A percentile compares a stretch with the other conserved stretches of the same genome.
Evolutionary conservation across 2,888 invertebrate genomes (phyloP).

Genomic region (Strigamia transsilvanica): DNA sequence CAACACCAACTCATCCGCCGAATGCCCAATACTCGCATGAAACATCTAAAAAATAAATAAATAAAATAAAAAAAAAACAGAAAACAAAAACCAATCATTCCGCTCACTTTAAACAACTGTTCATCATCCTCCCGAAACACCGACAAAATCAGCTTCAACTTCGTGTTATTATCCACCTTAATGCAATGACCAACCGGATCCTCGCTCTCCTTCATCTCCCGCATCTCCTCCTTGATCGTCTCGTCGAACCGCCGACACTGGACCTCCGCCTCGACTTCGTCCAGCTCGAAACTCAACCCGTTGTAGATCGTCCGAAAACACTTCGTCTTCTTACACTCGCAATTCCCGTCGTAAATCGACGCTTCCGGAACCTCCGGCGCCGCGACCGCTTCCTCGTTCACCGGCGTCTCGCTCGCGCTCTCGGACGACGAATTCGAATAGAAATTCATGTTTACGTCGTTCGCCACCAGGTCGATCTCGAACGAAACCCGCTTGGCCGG

Average conservation of each 20-base stretch:
- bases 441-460: slow-evolving; percentile 40
- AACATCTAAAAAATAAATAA: slow-evolving; percentile 61
- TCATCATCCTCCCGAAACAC: slow-evolving; percentile 63
- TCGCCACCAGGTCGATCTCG: slow-evolving; percentile 54
- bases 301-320: background rate
- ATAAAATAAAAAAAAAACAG: no score
- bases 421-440: slow-evolving; percentile 1
- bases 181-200: slow-evolving; percentile 46
- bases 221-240: slow-evolving; percentile 39
- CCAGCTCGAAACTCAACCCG: background rate
- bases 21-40: slow-evolving; percentile 61
- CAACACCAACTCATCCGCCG: slow-evolving; percentile 57
- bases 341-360: background rate
- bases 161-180: slow-evolving; percentile 62
- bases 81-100: no score
- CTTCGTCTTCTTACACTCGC: background rate
- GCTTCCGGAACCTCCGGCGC: background rate
- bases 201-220: slow-evolving; percentile 2
- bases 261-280: background rate
- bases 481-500: slow-evolving; percentile 55
- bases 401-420: background rate
- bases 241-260: background rate
- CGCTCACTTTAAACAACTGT: slow-evolving; percentile 62
- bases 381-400: background rate
- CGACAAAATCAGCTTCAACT: slow-evolving; percentile 63